A percentile compares a stretch with the other conserved stretches of the same genome.
phyloP scores from a whole-genome alignment of 2,797 vertebrate species.

The Poecilia wingei region DNA sequence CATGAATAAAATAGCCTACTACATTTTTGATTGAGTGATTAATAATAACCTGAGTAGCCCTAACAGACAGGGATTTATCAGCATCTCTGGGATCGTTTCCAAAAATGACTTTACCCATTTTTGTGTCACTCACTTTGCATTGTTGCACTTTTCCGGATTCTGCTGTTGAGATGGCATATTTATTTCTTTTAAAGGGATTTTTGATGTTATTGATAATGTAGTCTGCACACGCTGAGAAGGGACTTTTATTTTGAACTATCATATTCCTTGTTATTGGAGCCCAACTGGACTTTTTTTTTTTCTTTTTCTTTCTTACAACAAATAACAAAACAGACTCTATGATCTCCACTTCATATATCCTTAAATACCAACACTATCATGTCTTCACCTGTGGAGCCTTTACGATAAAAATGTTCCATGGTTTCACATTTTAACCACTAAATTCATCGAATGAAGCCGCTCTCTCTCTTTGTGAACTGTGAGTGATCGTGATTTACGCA shows the following conservation, averaged over 20 bases:
- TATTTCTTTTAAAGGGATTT: conserved; percentile 39
- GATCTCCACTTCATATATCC: conserved; percentile 22
- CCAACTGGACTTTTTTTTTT: conserved; percentile 2
- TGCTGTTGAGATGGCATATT: conserved; percentile 21
- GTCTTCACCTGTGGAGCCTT: conserved; percentile 23
- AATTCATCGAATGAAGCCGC: conserved; percentile 26
- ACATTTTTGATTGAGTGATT: conserved; percentile 75
- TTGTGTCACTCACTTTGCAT: conserved; percentile 52
- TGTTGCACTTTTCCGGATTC: conserved; percentile 57
- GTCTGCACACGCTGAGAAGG: conserved; percentile 44
- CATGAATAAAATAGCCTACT: conserved; percentile 70
- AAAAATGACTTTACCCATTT: conserved; percentile 26
- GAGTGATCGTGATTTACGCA: conserved; percentile 50
- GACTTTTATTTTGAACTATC: conserved; percentile 27
- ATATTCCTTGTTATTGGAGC: conserved; percentile 43
- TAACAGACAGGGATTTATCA: conserved; percentile 76
- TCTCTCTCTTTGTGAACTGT: conserved; percentile 45
- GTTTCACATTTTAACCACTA: conserved; percentile 26
- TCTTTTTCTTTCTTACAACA: not conserved
- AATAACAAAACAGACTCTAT: not conserved
- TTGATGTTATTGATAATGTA: conserved; percentile 52
- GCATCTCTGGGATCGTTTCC: conserved; percentile 63
- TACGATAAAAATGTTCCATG: conserved; percentile 13
- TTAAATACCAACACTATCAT: conserved; percentile 17
- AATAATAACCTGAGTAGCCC: conserved; percentile 67